phyloP scores from a whole-genome alignment of 2,888 invertebrate genomes.

The Orgyia antiqua region DNA sequence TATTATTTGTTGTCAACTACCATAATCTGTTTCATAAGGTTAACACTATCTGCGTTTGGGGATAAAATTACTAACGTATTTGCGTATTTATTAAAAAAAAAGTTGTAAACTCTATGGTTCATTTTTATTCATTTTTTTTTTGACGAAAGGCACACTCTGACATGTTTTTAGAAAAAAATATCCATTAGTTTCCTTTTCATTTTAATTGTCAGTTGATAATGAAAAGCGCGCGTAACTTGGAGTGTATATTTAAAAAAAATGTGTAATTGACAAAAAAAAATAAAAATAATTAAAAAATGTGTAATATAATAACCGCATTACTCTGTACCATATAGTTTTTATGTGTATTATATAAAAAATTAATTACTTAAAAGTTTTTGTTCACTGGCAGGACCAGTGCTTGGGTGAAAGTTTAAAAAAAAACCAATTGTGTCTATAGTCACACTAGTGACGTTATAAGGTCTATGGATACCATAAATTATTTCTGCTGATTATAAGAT shows the following conservation, averaged over 20 bases:
- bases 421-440: slow-evolving; percentile 6
- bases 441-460: slow-evolving; percentile 12
- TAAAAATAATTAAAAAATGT: slow-evolving; percentile 25
- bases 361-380: slow-evolving; percentile 27
- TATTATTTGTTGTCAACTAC: no score
- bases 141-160: slow-evolving; percentile 13
- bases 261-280: slow-evolving; percentile 23
- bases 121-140: not conserved
- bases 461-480: no score
- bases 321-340: slow-evolving; percentile 57
- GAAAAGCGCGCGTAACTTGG: slow-evolving; percentile 14
- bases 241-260: slow-evolving; percentile 26
- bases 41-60: no score
- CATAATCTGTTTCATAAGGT: no score
- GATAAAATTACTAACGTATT: no score
- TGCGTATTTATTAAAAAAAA: no score
- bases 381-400: slow-evolving; percentile 55
- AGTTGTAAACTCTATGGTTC: no score
- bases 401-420: slow-evolving; percentile 8
- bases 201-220: slow-evolving; percentile 8
- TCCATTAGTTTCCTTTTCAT: slow-evolving; percentile 20
- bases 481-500: no score
- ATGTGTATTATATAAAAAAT: slow-evolving; percentile 43
- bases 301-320: slow-evolving; percentile 47
- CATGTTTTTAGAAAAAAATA: slow-evolving; percentile 13